Percentiles rank a stretch among this genome's conserved stretches.
phyloP scores from a whole-genome alignment of 2,797 vertebrate genomes.

The Hypotaenidia philippensis region DNA sequence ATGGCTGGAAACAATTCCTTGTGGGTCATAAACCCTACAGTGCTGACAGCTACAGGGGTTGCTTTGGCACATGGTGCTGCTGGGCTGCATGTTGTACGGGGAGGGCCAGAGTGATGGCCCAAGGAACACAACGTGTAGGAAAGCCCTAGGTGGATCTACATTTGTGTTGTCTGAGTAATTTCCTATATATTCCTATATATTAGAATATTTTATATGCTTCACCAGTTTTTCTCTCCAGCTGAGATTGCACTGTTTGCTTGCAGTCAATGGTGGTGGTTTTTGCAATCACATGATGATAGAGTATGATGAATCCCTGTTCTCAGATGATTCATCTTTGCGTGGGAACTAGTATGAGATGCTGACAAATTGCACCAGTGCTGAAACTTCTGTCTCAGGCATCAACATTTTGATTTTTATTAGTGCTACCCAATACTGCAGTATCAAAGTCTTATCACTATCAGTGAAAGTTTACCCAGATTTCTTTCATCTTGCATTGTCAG shows the following conservation, averaged over 20 bases:
- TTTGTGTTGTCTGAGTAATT: background rate
- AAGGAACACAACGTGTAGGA: background rate
- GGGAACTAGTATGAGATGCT: slow-evolving; percentile 59
- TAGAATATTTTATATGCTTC: background rate
- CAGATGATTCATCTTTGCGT: slow-evolving; percentile 67
- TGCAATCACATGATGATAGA: slow-evolving; percentile 37
- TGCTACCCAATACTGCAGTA: background rate
- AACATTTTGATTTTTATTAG: slow-evolving; percentile 30
- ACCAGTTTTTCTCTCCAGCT: background rate
- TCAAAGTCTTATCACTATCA: background rate
- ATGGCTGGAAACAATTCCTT: background rate
- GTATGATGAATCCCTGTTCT: slow-evolving; percentile 38
- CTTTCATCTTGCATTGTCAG: background rate
- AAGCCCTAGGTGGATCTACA: background rate
- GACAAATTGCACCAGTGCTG: slow-evolving; percentile 56
- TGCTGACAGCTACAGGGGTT: background rate
- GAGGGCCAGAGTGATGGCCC: background rate
- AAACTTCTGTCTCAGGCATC: slow-evolving; percentile 57
- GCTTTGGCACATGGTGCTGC: background rate
- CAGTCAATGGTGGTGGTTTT: slow-evolving; percentile 1
- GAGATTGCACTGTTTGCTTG: background rate
- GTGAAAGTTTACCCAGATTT: background rate
- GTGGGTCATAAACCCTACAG: background rate
- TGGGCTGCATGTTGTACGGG: background rate
- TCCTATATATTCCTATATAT: background rate